Evolutionary conservation across 2,797 vertebrate genomes (phyloP).

Genomic region (Cygnus olor): DNA sequence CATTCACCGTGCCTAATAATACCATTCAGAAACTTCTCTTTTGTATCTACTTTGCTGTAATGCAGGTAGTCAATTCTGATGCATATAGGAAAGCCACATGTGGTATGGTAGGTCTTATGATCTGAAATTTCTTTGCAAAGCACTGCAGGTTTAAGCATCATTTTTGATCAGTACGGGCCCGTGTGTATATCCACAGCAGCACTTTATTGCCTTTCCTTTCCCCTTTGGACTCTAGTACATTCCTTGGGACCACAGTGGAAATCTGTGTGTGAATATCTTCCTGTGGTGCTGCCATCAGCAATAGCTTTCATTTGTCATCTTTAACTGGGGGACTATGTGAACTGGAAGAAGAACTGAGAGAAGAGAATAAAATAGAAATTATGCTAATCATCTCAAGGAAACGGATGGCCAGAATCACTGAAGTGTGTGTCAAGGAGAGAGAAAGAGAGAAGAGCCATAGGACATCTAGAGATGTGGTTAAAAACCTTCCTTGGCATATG

Average conservation of each 20-base stretch:
- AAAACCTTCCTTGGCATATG: neutral
- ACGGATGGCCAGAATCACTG: neutral
- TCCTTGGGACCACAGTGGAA: neutral
- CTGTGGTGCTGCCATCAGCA: neutral
- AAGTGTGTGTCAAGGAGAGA: neutral
- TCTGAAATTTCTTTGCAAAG: neutral
- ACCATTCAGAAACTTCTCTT: neutral
- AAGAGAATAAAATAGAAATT: neutral
- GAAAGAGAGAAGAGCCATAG: neutral
- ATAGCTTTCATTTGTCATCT: neutral
- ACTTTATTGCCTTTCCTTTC: neutral
- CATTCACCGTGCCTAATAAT: neutral
- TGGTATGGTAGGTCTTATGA: neutral
- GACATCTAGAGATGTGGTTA: neutral
- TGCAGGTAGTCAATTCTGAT: fast-evolving
- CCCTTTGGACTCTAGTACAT: neutral
- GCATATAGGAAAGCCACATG: fast-evolving
- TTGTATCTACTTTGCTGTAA: neutral
- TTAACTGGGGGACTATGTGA: neutral
- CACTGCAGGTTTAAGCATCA: neutral
- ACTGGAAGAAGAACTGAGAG: neutral
- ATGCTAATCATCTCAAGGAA: neutral
- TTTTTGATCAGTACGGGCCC: neutral
- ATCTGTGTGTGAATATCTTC: neutral
- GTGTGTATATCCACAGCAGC: neutral